phyloP scores from a whole-genome alignment of 2,797 vertebrate species.

The Rhadinocentrus ornatus region DNA sequence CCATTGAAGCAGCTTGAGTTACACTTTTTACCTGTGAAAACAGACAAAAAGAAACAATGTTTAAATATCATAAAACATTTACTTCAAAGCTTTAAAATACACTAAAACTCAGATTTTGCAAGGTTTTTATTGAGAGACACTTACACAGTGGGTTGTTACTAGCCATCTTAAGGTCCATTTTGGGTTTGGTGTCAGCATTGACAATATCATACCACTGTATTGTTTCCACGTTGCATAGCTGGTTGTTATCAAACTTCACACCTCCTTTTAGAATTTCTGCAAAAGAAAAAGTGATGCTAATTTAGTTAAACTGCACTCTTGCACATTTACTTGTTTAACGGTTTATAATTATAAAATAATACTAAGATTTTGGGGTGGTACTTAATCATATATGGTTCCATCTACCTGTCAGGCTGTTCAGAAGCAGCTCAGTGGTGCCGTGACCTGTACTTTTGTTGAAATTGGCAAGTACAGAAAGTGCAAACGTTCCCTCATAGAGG shows the following conservation, averaged over 20 bases:
- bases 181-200: slow-evolving; percentile 64
- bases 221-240: slow-evolving; percentile 89
- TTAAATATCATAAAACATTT: slow-evolving; percentile 4
- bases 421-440: slow-evolving; percentile 83
- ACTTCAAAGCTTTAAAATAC: background rate
- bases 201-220: slow-evolving; percentile 93
- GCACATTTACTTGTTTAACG: background rate
- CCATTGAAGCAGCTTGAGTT: slow-evolving; percentile 87
- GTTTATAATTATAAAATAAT: background rate
- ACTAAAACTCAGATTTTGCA: background rate
- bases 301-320: background rate
- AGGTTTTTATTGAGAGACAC: slow-evolving; percentile 50
- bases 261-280: slow-evolving; percentile 94
- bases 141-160: slow-evolving; percentile 79
- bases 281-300: slow-evolving; percentile 1
- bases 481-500: slow-evolving; percentile 85
- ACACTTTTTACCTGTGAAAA: slow-evolving; percentile 86
- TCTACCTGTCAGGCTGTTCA: slow-evolving; percentile 90
- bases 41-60: background rate
- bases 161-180: slow-evolving; percentile 47
- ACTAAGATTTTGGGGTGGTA: background rate
- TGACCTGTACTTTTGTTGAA: slow-evolving; percentile 61
- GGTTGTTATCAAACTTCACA: slow-evolving; percentile 85
- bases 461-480: slow-evolving; percentile 88
- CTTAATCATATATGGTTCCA: fast-evolving